These are phyloP conservation scores for Pomacea canaliculata DNA, from an alignment of 2,888 invertebrate genomes.

Conservation along the genomic window DNA sequence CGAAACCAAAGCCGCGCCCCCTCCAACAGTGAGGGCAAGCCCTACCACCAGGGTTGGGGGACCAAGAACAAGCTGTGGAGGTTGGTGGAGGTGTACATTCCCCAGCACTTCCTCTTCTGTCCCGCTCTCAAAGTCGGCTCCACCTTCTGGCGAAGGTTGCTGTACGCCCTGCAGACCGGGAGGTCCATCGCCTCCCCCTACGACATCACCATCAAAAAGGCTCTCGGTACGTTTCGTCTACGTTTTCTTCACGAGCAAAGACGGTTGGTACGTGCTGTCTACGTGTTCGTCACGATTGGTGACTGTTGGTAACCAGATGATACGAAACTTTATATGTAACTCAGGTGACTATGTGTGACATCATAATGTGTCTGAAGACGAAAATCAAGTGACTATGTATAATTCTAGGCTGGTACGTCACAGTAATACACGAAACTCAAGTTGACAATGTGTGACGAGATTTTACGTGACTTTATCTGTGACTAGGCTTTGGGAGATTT, in stretches of 20 bases:
- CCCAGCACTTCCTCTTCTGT: slow-evolving; percentile 45
- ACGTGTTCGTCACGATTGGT: background rate
- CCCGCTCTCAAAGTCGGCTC: slow-evolving; percentile 55
- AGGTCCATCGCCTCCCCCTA: slow-evolving; percentile 34
- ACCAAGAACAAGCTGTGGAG: slow-evolving; percentile 18
- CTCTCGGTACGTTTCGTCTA: slow-evolving; percentile 19
- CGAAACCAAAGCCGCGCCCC: background rate
- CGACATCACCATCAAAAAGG: slow-evolving; percentile 27
- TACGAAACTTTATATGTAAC: too few species aligned
- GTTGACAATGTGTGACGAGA: too few species aligned
- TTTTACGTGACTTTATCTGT: too few species aligned
- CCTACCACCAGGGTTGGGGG: slow-evolving; percentile 13
- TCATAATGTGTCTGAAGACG: too few species aligned
- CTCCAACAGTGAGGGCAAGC: background rate
- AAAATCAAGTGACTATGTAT: too few species aligned
- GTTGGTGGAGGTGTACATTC: slow-evolving; percentile 30
- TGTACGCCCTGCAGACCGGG: slow-evolving; percentile 34
- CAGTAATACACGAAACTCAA: too few species aligned
- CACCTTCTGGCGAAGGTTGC: slow-evolving; percentile 46
- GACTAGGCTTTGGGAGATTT: too few species aligned
- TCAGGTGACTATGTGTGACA: too few species aligned
- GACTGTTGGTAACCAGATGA: background rate
- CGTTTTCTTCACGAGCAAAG: background rate
- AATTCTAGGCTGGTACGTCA: too few species aligned
- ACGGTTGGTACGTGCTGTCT: background rate